phyloP scores from a whole-genome alignment of 1,140 invertebrate species.

The Drosophila athabasca region DNA sequence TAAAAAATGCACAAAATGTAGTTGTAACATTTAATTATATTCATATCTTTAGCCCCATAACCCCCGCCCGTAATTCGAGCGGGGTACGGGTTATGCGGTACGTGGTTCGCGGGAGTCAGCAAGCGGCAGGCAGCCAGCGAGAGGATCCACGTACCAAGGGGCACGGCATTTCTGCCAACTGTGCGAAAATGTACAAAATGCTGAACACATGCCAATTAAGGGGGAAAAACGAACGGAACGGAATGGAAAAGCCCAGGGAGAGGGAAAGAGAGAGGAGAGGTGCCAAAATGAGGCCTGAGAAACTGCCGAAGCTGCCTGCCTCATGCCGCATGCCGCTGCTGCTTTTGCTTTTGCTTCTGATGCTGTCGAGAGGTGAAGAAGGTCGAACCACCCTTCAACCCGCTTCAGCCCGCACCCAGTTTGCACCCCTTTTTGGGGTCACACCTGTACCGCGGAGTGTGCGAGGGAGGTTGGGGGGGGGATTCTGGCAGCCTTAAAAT shows the following conservation, averaged over 20 bases:
- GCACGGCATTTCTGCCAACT: constrained; percentile 64
- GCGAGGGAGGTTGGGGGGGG: background rate
- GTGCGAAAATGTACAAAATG: constrained; percentile 80
- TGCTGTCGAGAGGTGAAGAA: constrained; percentile 45
- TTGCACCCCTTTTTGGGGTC: constrained; percentile 1
- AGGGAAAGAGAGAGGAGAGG: constrained; percentile 52
- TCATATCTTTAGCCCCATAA: constrained; percentile 76
- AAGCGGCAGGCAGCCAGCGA: constrained; percentile 3
- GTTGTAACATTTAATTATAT: constrained; percentile 82
- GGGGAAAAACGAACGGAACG: constrained; percentile 22
- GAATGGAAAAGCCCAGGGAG: constrained; percentile 6
- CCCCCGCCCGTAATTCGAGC: constrained; percentile 67
- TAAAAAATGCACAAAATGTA: constrained; percentile 75
- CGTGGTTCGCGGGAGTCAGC: too few species aligned
- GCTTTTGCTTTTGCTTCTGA: too few species aligned
- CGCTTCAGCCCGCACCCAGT: too few species aligned
- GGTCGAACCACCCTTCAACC: constrained; percentile 28
- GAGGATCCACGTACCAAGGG: constrained; percentile 23
- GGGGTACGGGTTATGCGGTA: constrained; percentile 9
- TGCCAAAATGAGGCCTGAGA: constrained; percentile 77
- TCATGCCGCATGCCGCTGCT: background rate
- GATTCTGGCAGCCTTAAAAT: constrained; percentile 37
- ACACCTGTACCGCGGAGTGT: constrained; percentile 1
- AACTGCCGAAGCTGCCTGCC: constrained; percentile 41
- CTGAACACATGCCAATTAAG: constrained; percentile 81